Base-by-base conservation (phyloP, 2,113 vertebrate genomes). In the Beaufortia kweichowensis region DNA sequence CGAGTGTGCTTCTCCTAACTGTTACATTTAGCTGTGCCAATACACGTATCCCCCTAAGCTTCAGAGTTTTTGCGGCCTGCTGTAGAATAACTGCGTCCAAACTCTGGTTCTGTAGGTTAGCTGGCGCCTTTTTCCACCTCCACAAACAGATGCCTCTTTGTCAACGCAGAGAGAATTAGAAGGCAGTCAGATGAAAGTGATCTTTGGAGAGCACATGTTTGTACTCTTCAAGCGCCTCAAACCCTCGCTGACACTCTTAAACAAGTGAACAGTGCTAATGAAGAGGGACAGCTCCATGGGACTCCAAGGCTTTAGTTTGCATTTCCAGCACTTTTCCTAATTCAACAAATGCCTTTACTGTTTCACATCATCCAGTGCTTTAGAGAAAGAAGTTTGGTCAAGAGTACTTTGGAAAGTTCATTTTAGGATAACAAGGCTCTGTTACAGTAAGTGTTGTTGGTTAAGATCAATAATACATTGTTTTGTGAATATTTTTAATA, bases 231-330 rank as follows among this genome's bases (percentile, higher is more conserved):
- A 85, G 85, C 85, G 84, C 81, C 15, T 56, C 39, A 24, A 62
- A 56, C 73, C 39, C 48, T 78, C 46, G 63, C 86, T 79, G 84
- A 82, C 86, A 88, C 87, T 84, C 85, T 81, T 86, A 81, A 90
- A 88, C 80, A 87, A 61, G 61, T 82, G 80, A 84, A 65, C 78
- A 67, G 70, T 77, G 83, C 82, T 92, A 92, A 92, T 90, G 88
- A 91, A 89, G 88, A 92, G 82, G 90, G 91, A 91, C 91, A 89
- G 88, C 89, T 86, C 90, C 83, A 81, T 79, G 33, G 90, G 90
- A 89, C 83, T 85, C 83, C n/a, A n/a, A n/a, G n/a, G n/a, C n/a
- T 78, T 79, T 82, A 85, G 77, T 86, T 90, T 87, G 88, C 85
- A 85, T 90, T 91, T 90, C 84, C 84, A 77, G 86, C 67, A 72